A percentile compares a stretch with the other conserved stretches of the same genome.
Evolutionary conservation across 2,888 invertebrate genomes (phyloP).

Genomic region (Odontothrips loti): DNA sequence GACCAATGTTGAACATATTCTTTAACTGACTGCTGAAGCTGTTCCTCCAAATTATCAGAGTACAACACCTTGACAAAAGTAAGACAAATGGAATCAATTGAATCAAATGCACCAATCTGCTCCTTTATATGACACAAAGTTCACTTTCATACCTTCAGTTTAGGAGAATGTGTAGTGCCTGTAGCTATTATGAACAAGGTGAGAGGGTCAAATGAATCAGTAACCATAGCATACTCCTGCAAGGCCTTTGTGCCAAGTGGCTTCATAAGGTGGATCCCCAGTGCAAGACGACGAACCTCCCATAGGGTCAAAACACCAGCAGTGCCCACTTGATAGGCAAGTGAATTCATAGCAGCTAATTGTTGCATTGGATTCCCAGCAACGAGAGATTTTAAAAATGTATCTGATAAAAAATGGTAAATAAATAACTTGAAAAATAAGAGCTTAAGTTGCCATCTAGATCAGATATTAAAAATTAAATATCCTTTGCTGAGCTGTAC

Average conservation of each 20-base stretch:
- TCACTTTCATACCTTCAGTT: not conserved
- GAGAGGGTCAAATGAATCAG: conserved; percentile 15
- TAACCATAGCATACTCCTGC: not conserved
- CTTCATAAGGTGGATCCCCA: not conserved
- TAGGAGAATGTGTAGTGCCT: not conserved
- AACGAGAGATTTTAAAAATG: conserved; percentile 27
- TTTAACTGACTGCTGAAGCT: not conserved
- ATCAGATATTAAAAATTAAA: not conserved
- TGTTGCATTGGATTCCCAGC: not conserved
- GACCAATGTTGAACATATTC: not conserved
- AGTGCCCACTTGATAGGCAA: conserved; percentile 11
- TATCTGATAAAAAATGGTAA: not conserved
- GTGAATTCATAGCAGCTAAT: not conserved
- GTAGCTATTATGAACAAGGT: not conserved
- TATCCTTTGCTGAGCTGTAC: not conserved
- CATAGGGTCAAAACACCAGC: not conserved
- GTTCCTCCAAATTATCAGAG: not conserved
- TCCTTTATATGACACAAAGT: not conserved
- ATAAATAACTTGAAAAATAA: not conserved
- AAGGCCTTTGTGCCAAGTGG: not conserved
- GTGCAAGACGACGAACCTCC: not conserved
- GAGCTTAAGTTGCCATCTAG: too few species aligned
- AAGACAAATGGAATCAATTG: not conserved
- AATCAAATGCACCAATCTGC: not conserved
- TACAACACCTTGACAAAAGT: not conserved